phyloP scores from a whole-genome alignment of 2,888 invertebrate species.

The Silvanus unidentatus region DNA sequence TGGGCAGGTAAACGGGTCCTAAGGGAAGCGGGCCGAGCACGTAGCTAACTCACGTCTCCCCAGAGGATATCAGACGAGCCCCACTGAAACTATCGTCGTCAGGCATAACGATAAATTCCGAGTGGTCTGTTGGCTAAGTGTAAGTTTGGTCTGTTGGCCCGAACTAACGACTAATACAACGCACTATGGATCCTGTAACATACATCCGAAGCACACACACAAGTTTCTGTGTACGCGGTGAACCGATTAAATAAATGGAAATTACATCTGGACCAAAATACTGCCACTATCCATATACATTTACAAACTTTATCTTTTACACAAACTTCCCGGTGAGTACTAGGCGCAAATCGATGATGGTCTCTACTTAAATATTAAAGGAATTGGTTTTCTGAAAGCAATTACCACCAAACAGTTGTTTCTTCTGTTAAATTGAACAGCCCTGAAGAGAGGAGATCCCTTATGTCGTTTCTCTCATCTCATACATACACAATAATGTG shows the following conservation, averaged over 20 bases:
- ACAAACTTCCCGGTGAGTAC: constrained; percentile 4
- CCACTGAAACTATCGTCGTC: constrained; percentile 34
- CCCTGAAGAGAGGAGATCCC: too few species aligned
- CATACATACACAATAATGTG: too few species aligned
- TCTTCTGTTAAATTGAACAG: too few species aligned
- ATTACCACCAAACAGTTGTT: too few species aligned
- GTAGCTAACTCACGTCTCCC: constrained; percentile 47
- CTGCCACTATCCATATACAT: constrained; percentile 10
- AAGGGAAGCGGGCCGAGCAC: constrained; percentile 39
- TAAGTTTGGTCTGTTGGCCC: constrained; percentile 5
- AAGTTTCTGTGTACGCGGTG: constrained; percentile 8
- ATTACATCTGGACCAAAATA: constrained; percentile 17
- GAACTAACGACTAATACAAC: constrained; percentile 38
- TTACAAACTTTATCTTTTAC: constrained; percentile 1
- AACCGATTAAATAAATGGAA: constrained; percentile 25
- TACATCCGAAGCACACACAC: constrained; percentile 25
- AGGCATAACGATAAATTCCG: constrained; percentile 43
- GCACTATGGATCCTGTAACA: constrained; percentile 27
- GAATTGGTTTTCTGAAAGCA: constrained; percentile 9
- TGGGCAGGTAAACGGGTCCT: constrained; percentile 47
- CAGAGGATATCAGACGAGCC: constrained; percentile 29
- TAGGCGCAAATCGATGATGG: constrained; percentile 13
- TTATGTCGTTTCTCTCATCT: too few species aligned
- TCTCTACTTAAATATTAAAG: constrained; percentile 13
- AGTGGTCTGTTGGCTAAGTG: constrained; percentile 19